Evolutionary conservation across 2,888 invertebrate species (phyloP).

Genomic region (Polia nebulosa): DNA sequence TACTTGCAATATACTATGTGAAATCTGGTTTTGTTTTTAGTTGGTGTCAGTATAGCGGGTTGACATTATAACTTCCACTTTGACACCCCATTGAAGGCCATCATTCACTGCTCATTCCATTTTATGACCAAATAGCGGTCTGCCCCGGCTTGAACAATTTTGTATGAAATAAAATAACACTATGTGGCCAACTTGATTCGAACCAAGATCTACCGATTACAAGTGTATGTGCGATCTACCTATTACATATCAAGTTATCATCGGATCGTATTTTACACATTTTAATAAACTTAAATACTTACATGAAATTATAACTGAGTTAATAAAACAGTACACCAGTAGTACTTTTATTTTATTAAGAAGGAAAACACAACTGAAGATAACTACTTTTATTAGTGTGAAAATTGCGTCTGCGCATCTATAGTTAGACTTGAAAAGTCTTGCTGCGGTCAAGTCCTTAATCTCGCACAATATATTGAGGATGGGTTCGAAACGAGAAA

Average conservation of each 20-base stretch:
- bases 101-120: neutral
- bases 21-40: conserved; percentile 29
- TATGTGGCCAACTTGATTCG: neutral
- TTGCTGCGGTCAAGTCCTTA: too few relatives aligned
- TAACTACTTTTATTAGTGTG: too few relatives aligned
- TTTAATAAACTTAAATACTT: too few relatives aligned
- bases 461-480: too few relatives aligned
- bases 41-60: conserved; percentile 1
- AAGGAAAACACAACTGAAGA: neutral
- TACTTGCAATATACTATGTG: conserved; percentile 24
- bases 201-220: neutral
- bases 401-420: neutral
- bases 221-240: neutral
- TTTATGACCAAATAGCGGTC: neutral
- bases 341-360: neutral
- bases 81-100: neutral
- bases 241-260: neutral
- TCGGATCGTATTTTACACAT: neutral
- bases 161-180: neutral
- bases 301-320: neutral
- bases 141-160: neutral
- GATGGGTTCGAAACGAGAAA: too few relatives aligned
- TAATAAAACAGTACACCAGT: neutral
- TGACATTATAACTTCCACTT: neutral
- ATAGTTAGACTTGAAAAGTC: too few relatives aligned